A percentile compares a stretch with the other conserved stretches of the same genome.
phyloP scores from a whole-genome alignment of 2,888 invertebrate species.

The Archaeoteleia sp. region DNA sequence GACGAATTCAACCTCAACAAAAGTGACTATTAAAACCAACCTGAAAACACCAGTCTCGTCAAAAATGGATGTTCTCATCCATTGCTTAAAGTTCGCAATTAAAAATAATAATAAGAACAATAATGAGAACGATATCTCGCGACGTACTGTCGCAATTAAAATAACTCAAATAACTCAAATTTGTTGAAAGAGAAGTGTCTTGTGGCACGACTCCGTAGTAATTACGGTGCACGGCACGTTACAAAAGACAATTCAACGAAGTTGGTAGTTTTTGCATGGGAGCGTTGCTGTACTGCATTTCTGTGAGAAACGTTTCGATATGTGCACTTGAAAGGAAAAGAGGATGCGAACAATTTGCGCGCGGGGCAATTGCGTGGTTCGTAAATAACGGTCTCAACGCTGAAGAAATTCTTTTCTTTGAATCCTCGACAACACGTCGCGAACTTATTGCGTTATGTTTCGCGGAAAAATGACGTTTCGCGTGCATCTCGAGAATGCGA shows the following conservation, averaged over 20 bases:
- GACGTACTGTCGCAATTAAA: slow-evolving; percentile 35
- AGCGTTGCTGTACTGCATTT: slow-evolving; percentile 21
- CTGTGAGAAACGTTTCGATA: slow-evolving; percentile 44
- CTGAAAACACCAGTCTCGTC: too few species aligned
- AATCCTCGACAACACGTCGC: slow-evolving; percentile 17
- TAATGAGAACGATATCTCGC: slow-evolving; percentile 17
- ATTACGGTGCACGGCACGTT: slow-evolving; percentile 29
- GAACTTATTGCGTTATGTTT: slow-evolving; percentile 11
- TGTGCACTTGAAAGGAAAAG: slow-evolving; percentile 39
- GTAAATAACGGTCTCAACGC: slow-evolving; percentile 39
- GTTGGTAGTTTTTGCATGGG: slow-evolving; percentile 22
- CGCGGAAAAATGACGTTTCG: slow-evolving; percentile 33
- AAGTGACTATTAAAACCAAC: too few species aligned
- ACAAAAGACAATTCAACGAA: slow-evolving; percentile 44
- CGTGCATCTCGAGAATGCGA: slow-evolving; percentile 18
- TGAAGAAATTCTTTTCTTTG: slow-evolving; percentile 37
- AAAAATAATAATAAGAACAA: too few species aligned
- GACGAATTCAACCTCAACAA: too few species aligned
- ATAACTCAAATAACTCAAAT: slow-evolving; percentile 32
- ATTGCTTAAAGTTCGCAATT: too few species aligned
- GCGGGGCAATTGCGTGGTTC: slow-evolving; percentile 37
- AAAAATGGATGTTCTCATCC: too few species aligned
- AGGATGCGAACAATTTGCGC: slow-evolving; percentile 47
- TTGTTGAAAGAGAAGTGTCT: slow-evolving; percentile 30
- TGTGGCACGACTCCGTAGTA: slow-evolving; percentile 21